Conservation (phyloP, 2,113 vertebrate genomes). For the Verasper variegatus region DNA sequence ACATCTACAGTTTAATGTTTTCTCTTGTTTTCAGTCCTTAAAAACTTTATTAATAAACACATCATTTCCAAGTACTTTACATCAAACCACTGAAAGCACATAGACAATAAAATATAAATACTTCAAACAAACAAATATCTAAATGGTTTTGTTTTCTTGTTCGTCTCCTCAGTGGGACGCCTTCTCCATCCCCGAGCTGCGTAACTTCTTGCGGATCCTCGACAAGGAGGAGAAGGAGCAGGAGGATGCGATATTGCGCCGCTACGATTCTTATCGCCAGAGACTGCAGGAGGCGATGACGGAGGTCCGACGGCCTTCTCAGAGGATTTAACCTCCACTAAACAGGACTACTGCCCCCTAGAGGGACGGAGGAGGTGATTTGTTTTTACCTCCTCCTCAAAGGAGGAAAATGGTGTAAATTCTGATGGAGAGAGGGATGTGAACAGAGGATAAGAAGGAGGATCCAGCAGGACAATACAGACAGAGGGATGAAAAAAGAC, state of each 20-base stretch:
- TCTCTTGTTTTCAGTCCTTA: neutral
- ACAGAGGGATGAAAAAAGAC: slow-evolving; percentile 9
- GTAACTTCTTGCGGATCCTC: slow-evolving; percentile 95
- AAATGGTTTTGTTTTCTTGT: neutral
- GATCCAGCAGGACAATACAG: neutral
- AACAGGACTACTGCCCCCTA: slow-evolving; percentile 34
- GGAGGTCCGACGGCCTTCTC: slow-evolving; percentile 80
- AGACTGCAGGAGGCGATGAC: slow-evolving; percentile 90
- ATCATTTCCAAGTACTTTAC: too few species aligned
- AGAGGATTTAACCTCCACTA: slow-evolving; percentile 43
- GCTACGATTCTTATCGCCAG: slow-evolving; percentile 87
- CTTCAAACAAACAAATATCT: too few species aligned
- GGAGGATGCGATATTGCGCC: slow-evolving; percentile 81
- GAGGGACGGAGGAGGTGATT: slow-evolving; percentile 21
- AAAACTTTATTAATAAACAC: too few species aligned
- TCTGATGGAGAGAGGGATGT: slow-evolving; percentile 19
- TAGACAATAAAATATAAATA: too few species aligned
- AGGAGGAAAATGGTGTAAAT: slow-evolving; percentile 1
- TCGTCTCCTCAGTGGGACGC: slow-evolving; percentile 90
- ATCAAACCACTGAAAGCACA: too few species aligned
- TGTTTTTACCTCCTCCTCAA: neutral
- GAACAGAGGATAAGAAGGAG: neutral
- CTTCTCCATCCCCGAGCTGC: slow-evolving; percentile 93
- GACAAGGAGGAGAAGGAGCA: slow-evolving; percentile 96
- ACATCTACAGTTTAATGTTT: neutral